Percentiles rank a stretch among this genome's conserved stretches.
These are phyloP conservation scores for Ametastegia equiseti DNA, from an alignment of 2,888 invertebrate species.

Conservation along the genomic window DNA sequence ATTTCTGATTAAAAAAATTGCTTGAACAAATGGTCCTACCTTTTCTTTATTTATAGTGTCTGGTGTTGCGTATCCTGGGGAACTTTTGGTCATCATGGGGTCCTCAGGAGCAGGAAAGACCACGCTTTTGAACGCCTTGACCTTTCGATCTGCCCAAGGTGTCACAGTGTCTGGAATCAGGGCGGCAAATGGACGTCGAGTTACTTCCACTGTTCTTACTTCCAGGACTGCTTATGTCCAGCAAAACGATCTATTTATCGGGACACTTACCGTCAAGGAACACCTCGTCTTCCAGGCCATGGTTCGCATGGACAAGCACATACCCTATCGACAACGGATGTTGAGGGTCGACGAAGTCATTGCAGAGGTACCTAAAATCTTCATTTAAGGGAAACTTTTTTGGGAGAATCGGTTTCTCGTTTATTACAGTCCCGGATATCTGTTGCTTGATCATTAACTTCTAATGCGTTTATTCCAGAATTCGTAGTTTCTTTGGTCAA, in stretches of 20 bases:
- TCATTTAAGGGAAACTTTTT: too few species aligned
- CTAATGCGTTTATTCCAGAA: too few species aligned
- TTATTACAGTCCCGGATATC: too few species aligned
- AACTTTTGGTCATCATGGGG: slow-evolving; percentile 92
- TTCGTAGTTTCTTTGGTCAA: not conserved
- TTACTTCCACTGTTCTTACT: slow-evolving; percentile 84
- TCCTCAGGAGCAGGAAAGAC: slow-evolving; percentile 97
- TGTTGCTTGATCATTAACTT: too few species aligned
- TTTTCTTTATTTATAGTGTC: slow-evolving; percentile 79
- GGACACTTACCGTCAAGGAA: slow-evolving; percentile 92
- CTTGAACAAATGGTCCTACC: not conserved
- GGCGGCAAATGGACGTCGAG: slow-evolving; percentile 87
- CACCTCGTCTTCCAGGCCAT: slow-evolving; percentile 92
- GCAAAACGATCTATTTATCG: slow-evolving; percentile 95
- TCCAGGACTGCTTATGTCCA: slow-evolving; percentile 94
- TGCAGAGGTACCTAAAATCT: slow-evolving; percentile 80
- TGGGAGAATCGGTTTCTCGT: too few species aligned
- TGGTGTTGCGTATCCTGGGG: slow-evolving; percentile 91
- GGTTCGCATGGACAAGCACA: slow-evolving; percentile 89
- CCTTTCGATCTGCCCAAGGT: slow-evolving; percentile 86
- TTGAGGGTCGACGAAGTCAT: slow-evolving; percentile 92
- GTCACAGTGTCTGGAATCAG: slow-evolving; percentile 81
- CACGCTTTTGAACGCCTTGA: slow-evolving; percentile 92
- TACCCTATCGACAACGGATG: slow-evolving; percentile 86
- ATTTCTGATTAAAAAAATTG: too few species aligned